A percentile compares a stretch with the other conserved stretches of the same genome.
Conservation (phyloP, 1,140 invertebrate genomes). For the Ostrea edulis region DNA sequence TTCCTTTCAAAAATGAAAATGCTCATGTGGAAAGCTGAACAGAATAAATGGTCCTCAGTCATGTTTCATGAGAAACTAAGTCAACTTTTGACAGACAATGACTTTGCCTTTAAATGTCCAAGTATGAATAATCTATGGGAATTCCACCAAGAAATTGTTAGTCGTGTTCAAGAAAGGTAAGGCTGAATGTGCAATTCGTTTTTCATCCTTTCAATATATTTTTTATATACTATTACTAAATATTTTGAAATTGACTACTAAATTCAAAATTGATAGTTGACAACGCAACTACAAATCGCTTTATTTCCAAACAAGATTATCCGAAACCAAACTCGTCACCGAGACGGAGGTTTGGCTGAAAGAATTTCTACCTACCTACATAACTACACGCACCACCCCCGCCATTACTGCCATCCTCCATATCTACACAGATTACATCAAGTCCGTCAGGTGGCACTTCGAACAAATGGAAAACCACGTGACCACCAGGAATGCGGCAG, state of each 20-base stretch:
- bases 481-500: neutral
- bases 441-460: neutral
- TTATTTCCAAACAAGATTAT: neutral
- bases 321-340: neutral
- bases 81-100: neutral
- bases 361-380: neutral
- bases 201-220: neutral
- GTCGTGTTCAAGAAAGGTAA: neutral
- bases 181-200: too few relatives aligned
- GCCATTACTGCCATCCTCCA: neutral
- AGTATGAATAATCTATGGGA: neutral
- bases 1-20: neutral
- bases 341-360: neutral
- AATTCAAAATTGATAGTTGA: too few relatives aligned
- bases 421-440: neutral
- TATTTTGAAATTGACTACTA: neutral
- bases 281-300: too few relatives aligned
- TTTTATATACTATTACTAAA: neutral
- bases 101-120: neutral
- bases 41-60: neutral
- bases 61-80: neutral
- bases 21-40: neutral
- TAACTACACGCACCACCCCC: neutral
- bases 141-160: neutral
- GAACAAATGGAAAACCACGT: neutral